Conservation (phyloP, 2,888 invertebrate species). For the Microplitis deprimator region DNA sequence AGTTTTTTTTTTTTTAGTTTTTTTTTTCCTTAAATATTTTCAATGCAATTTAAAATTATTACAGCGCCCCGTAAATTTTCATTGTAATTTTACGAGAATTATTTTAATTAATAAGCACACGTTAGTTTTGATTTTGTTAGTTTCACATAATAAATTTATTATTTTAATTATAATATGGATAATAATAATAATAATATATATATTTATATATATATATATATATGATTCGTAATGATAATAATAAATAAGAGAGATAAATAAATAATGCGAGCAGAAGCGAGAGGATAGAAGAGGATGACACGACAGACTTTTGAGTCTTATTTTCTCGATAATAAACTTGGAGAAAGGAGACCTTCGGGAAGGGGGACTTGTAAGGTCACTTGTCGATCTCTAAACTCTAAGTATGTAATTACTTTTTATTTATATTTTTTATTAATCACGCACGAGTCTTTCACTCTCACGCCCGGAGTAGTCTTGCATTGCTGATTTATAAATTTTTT, state of each 20-base stretch:
- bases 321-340: conserved; percentile 8
- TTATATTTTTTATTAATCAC: conserved; percentile 39
- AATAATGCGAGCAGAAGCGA: conserved; percentile 13
- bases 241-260: background rate
- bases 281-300: conserved; percentile 1
- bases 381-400: conserved; percentile 58
- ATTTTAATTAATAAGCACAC: conserved; percentile 26
- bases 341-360: conserved; percentile 27
- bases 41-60: conserved; percentile 40
- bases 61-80: conserved; percentile 25
- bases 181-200: conserved; percentile 5
- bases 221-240: no score
- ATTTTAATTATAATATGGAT: background rate
- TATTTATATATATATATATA: background rate
- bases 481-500: conserved; percentile 19
- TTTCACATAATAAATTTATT: conserved; percentile 13
- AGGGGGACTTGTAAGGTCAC: conserved; percentile 62
- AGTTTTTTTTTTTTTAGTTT: conserved; percentile 22
- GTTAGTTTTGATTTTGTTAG: conserved; percentile 22
- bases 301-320: background rate
- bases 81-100: background rate
- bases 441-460: conserved; percentile 37
- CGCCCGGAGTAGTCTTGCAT: conserved; percentile 10
- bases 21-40: background rate
- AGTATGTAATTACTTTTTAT: conserved; percentile 41